Conservation (phyloP, 2,797 vertebrate genomes). For the Tangara arthus region DNA sequence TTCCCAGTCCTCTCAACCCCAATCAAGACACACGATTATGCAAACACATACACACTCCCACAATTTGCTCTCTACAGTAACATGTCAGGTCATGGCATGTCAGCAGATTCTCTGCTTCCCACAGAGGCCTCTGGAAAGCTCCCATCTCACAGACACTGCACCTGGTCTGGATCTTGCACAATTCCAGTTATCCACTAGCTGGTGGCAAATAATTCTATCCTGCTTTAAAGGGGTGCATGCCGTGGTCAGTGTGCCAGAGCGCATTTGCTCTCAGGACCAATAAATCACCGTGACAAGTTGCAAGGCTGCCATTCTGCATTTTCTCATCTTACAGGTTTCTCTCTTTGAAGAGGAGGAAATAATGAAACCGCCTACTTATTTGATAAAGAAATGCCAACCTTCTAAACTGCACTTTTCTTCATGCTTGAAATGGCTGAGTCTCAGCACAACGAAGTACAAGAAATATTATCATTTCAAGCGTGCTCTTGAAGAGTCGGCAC, state of each 20-base stretch:
- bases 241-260: neutral
- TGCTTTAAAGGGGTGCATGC: neutral
- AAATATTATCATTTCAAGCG: slow-evolving; percentile 15
- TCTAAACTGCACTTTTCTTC: neutral
- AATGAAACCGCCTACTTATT: neutral
- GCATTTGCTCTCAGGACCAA: neutral
- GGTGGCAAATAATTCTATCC: neutral
- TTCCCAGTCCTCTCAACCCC: neutral
- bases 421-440: neutral
- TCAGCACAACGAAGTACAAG: neutral
- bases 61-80: slow-evolving; percentile 4
- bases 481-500: slow-evolving; percentile 12
- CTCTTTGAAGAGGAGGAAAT: neutral
- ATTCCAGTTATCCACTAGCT: neutral
- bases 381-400: slow-evolving; percentile 13
- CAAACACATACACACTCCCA: neutral
- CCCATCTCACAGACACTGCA: neutral
- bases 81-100: neutral
- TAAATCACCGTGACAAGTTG: neutral
- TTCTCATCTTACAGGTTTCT: neutral
- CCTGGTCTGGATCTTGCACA: neutral
- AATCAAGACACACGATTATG: neutral
- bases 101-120: neutral
- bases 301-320: slow-evolving; percentile 34
- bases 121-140: neutral